phyloP scores from a whole-genome alignment of 1,140 invertebrate species.

The Sweltsa coloradensis region DNA sequence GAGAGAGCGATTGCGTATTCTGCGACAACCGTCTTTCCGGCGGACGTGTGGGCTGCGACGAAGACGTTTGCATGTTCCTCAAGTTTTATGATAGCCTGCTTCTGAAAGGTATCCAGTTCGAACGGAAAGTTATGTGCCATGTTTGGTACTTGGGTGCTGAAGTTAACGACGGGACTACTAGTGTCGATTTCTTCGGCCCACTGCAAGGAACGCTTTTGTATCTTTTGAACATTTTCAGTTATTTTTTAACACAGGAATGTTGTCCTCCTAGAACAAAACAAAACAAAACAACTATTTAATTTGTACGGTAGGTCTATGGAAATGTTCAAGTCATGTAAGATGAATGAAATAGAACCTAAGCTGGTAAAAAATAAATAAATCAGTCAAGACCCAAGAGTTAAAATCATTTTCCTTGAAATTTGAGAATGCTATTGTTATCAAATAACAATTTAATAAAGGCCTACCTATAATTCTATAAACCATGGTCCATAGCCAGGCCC shows the following conservation, averaged over 20 bases:
- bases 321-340: too few species aligned
- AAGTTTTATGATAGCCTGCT: constrained; percentile 86
- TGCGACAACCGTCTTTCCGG: constrained; percentile 97
- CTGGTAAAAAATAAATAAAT: too few species aligned
- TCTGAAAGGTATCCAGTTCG: constrained; percentile 94
- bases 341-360: too few species aligned
- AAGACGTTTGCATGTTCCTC: constrained; percentile 94
- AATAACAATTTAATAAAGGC: too few species aligned
- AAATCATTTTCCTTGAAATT: neutral
- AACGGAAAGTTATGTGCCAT: constrained; percentile 83
- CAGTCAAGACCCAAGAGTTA: too few species aligned
- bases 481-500: too few species aligned
- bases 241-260: constrained; percentile 40
- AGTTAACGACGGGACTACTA: constrained; percentile 64
- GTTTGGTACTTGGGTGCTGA: constrained; percentile 68
- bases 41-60: constrained; percentile 97
- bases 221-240: constrained; percentile 25
- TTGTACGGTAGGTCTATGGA: too few species aligned
- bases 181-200: constrained; percentile 84
- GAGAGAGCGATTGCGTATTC: constrained; percentile 96
- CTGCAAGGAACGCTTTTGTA: constrained; percentile 36
- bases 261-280: constrained; percentile 18
- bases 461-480: too few species aligned
- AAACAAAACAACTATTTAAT: too few species aligned
- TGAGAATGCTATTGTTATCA: too few species aligned